Evolutionary conservation across 2,113 vertebrate species (phyloP).

Genomic region (Tetraodon nigroviridis): DNA sequence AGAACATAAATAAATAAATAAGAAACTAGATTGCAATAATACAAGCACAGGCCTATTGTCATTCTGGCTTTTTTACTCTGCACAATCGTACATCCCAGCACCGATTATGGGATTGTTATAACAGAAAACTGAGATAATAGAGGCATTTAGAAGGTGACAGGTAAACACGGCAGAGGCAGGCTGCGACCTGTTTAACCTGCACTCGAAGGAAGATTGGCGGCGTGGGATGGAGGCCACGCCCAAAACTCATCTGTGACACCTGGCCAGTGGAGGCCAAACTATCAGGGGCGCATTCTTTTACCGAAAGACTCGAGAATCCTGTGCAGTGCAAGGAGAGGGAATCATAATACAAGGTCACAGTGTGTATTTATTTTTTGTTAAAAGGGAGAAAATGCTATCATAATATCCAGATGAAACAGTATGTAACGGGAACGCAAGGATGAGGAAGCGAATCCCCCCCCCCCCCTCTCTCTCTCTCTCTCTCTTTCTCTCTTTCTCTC

Average conservation of each 20-base stretch:
- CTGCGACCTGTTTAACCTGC: conserved; percentile 47
- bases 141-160: conserved; percentile 51
- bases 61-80: neutral
- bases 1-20: neutral
- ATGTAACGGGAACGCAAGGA: conserved; percentile 6
- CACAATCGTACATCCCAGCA: neutral
- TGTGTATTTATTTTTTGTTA: neutral
- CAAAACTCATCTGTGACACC: conserved; percentile 48
- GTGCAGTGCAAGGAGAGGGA: neutral
- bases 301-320: neutral
- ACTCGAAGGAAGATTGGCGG: conserved; percentile 30
- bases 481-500: conserved; percentile 2
- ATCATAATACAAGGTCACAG: too few species aligned
- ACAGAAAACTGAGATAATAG: conserved; percentile 22
- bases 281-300: conserved; percentile 33
- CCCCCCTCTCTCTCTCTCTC: neutral
- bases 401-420: conserved; percentile 9
- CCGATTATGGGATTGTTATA: too few species aligned
- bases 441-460: neutral
- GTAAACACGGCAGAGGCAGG: conserved; percentile 28
- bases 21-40: neutral
- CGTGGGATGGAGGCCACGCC: conserved; percentile 22
- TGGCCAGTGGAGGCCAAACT: conserved; percentile 36
- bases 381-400: conserved; percentile 10
- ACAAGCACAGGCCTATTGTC: neutral